Evolutionary conservation across 2,797 vertebrate species (phyloP), one percentile per base, ranked within the genome.

Genomic region (Merluccius polli): DNA sequence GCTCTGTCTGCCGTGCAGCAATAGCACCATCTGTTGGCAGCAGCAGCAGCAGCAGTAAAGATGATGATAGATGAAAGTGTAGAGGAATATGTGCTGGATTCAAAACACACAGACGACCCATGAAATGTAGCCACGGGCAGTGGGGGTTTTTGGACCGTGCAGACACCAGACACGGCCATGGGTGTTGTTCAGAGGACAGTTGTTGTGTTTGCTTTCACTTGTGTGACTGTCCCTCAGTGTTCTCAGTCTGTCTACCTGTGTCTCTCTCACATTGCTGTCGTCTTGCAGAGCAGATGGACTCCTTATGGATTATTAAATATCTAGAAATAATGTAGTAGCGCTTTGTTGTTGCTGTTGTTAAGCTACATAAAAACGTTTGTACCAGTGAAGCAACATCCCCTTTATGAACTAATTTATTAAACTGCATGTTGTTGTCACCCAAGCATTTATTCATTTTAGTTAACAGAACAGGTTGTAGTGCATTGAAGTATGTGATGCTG

Each of bases 1-100:
- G 59, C 59, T 65, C 24, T 27, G 59, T 81, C 31, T 77, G 79
- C 75, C 32, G 82, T 81, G 88, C 75, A 85, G 78, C 89, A 79
- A 74, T 48, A 86, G 78, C 85, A 1, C 90, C 91, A 91, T 89
- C 92, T 92, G 79, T 76, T 89, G 92, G 89, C 59, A 27, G 59
- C 24, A 38, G 36, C 10, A 68, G n/a, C 5, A 70, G 29, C 21
- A 12, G 29, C 27, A 52, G 70, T 8, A 84, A 74, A 5, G 36
- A 75, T 52, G 81, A 65, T 27, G 77, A 80, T 76, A 6, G 63
- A 74, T 70, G 70, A 69, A 36, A 79, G 71, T 27, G 27, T 69
- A 72, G 27, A 36, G 41, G 21, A 27, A 8, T 69, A 48, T 73
- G 6, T 78, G 73, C 70, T 31, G 33, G 4, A 24, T 59, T 75